These are phyloP conservation scores for Lordiphosa mommai DNA, from an alignment of 1,140 invertebrate species.

Conservation along the genomic window DNA sequence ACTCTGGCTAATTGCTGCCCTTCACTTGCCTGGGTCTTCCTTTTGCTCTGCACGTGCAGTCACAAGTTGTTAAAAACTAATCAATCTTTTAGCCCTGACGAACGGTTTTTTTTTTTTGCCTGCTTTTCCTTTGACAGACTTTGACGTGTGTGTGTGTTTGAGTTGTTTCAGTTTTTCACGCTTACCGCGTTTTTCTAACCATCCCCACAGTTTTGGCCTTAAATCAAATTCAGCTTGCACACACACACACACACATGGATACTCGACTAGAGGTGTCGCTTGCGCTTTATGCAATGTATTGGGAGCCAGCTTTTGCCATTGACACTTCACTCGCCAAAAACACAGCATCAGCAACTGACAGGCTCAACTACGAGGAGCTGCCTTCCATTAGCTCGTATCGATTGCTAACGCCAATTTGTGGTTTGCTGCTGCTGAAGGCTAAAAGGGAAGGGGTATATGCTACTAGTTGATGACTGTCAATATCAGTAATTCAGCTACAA, in stretches of 20 bases:
- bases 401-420: too few species aligned
- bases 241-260: not conserved
- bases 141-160: constrained; percentile 34
- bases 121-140: constrained; percentile 66
- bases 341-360: too few species aligned
- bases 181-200: constrained; percentile 40
- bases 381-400: too few species aligned
- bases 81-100: constrained; percentile 75
- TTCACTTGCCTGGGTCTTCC: too few species aligned
- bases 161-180: constrained; percentile 54
- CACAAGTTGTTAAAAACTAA: constrained; percentile 78
- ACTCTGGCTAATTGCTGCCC: constrained; percentile 59
- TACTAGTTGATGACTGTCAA: too few species aligned
- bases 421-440: too few species aligned
- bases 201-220: constrained; percentile 53
- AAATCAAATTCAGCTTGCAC: constrained; percentile 58
- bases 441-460: too few species aligned
- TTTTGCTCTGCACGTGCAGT: constrained; percentile 25
- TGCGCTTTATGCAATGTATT: constrained; percentile 44
- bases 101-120: constrained; percentile 54
- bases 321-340: constrained; percentile 39
- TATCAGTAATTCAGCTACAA: too few species aligned
- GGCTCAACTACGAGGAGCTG: too few species aligned
- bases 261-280: constrained; percentile 28
- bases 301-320: constrained; percentile 45